A percentile compares a stretch with the other conserved stretches of the same genome.
These are phyloP conservation scores for Craseonycteris thonglongyai DNA, from an alignment of 2,113 vertebrate species.

Conservation along the genomic window DNA sequence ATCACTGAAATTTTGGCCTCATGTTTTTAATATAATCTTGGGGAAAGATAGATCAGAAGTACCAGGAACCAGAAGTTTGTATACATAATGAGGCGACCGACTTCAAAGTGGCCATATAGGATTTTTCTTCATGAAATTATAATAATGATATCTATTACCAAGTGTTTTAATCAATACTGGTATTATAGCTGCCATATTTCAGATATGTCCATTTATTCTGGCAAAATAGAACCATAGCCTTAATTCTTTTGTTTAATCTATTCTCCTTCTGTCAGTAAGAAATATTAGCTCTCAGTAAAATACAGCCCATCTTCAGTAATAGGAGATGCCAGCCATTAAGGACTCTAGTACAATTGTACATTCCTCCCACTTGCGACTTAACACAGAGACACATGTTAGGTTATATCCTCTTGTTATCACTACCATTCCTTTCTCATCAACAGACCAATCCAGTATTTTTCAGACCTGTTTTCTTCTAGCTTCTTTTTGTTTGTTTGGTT, in stretches of 20 bases:
- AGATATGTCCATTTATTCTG: background rate
- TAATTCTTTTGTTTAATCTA: background rate
- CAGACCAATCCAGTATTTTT: background rate
- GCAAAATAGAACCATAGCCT: background rate
- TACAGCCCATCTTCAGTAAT: background rate
- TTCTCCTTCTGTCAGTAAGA: background rate
- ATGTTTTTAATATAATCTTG: background rate
- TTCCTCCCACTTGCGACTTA: background rate
- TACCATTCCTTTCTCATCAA: background rate
- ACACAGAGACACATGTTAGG: background rate
- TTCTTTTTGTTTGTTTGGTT: too few species aligned
- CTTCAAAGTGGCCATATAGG: background rate
- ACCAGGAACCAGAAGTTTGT: background rate
- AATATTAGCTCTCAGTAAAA: background rate
- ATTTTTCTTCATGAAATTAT: background rate
- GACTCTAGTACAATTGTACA: background rate
- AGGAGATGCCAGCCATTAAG: background rate
- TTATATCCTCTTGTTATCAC: background rate
- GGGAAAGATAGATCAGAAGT: background rate
- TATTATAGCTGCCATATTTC: background rate
- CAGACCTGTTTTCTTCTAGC: background rate
- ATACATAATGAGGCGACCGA: background rate
- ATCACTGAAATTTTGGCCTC: background rate
- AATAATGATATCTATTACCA: background rate
- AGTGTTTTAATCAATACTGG: background rate